phyloP scores from a whole-genome alignment of 1,140 invertebrate genomes.

The Halictus rubicundus region DNA sequence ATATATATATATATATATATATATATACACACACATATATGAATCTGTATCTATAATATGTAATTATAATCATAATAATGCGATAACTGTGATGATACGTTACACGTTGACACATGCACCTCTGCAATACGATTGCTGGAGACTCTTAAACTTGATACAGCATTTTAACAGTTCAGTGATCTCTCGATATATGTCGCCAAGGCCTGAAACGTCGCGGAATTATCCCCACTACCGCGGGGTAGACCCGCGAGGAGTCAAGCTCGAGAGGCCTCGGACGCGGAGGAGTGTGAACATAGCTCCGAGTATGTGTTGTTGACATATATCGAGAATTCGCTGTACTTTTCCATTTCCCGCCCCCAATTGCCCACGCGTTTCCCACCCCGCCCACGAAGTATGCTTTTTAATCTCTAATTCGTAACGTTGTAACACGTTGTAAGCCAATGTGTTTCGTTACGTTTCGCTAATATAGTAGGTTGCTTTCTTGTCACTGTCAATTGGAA shows the following conservation, averaged over 20 bases:
- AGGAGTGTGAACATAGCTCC: too few relatives aligned
- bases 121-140: constrained; percentile 23
- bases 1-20: constrained; percentile 65
- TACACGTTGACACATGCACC: constrained; percentile 50
- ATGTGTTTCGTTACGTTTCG: too few relatives aligned
- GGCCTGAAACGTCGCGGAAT: too few relatives aligned
- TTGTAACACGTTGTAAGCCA: too few relatives aligned
- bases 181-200: too few relatives aligned
- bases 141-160: not conserved
- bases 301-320: too few relatives aligned
- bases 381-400: constrained; percentile 3
- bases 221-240: too few relatives aligned
- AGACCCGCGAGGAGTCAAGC: too few relatives aligned
- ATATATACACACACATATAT: constrained; percentile 30
- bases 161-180: not conserved
- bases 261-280: too few relatives aligned
- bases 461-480: too few relatives aligned
- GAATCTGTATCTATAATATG: constrained; percentile 65
- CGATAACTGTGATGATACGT: constrained; percentile 62
- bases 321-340: too few relatives aligned
- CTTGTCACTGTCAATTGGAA: too few relatives aligned
- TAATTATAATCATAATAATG: constrained; percentile 74
- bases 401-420: constrained; percentile 7
- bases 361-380: not conserved
- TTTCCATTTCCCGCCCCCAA: constrained; percentile 32